These are phyloP conservation scores for Trichosurus vulpecula DNA, from an alignment of 2,797 vertebrate species.

Conservation along the genomic window DNA sequence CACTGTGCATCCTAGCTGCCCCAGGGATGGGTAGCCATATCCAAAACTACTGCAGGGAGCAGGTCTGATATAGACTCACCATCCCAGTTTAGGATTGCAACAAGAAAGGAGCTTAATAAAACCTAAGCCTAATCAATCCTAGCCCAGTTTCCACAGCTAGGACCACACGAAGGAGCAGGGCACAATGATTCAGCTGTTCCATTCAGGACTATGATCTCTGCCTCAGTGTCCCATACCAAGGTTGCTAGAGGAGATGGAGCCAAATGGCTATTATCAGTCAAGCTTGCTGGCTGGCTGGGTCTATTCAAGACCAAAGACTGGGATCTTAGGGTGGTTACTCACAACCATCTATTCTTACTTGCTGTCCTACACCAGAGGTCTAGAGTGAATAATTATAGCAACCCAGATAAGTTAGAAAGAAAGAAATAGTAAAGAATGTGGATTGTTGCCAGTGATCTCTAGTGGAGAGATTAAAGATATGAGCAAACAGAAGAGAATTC, in stretches of 20 bases:
- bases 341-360: neutral
- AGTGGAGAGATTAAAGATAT: neutral
- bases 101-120: neutral
- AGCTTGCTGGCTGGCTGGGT: neutral
- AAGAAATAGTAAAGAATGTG: neutral
- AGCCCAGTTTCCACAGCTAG: neutral
- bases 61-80: neutral
- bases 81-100: neutral
- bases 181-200: neutral
- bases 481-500: neutral
- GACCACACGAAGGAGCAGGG: neutral
- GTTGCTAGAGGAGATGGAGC: neutral
- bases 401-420: neutral
- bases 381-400: neutral
- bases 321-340: too few relatives aligned
- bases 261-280: neutral
- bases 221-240: neutral
- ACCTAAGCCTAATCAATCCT: neutral
- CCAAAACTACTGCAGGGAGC: neutral
- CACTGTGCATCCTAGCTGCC: neutral
- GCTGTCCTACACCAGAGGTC: neutral
- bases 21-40: neutral
- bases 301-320: neutral
- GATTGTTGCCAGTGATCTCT: neutral
- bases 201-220: neutral